Conservation (phyloP, 1,140 invertebrate species). For the Mylabris phalerata region DNA sequence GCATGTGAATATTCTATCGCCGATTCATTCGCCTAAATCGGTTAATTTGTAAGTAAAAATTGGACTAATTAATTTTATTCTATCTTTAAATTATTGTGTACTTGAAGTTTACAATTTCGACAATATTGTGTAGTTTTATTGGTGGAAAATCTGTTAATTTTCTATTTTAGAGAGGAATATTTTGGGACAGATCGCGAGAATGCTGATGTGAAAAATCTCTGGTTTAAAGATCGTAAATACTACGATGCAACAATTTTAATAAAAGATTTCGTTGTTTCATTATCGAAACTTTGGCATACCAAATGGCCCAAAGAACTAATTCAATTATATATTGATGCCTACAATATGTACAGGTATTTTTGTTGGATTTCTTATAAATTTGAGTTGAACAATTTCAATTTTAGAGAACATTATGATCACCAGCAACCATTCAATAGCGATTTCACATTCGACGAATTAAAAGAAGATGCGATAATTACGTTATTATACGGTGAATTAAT, state of each 20-base stretch:
- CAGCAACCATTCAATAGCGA: conserved; percentile 46
- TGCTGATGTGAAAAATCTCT: conserved; percentile 56
- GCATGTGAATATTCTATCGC: conserved; percentile 34
- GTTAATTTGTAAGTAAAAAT: conserved; percentile 18
- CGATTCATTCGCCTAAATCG: conserved; percentile 27
- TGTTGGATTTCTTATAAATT: conserved; percentile 9
- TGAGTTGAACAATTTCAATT: conserved; percentile 18
- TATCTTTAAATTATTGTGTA: background rate
- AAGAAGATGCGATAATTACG: conserved; percentile 52
- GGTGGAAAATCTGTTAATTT: no score
- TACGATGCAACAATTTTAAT: conserved; percentile 57
- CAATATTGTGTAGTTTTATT: no score
- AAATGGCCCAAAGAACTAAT: conserved; percentile 58
- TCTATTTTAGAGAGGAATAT: conserved; percentile 42
- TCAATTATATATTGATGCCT: conserved; percentile 54
- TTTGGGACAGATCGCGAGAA: conserved; percentile 59
- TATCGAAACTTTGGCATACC: conserved; percentile 53
- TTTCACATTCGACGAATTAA: conserved; percentile 46
- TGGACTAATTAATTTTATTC: background rate
- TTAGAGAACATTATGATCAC: conserved; percentile 48
- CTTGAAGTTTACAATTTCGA: no score
- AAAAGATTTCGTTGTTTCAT: conserved; percentile 50
- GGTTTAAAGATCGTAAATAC: conserved; percentile 47
- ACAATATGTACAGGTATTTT: conserved; percentile 45
- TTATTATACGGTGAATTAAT: conserved; percentile 57